These are phyloP conservation scores for Barbus barbus DNA, from an alignment of 2,113 vertebrate genomes.

Conservation along the genomic window DNA sequence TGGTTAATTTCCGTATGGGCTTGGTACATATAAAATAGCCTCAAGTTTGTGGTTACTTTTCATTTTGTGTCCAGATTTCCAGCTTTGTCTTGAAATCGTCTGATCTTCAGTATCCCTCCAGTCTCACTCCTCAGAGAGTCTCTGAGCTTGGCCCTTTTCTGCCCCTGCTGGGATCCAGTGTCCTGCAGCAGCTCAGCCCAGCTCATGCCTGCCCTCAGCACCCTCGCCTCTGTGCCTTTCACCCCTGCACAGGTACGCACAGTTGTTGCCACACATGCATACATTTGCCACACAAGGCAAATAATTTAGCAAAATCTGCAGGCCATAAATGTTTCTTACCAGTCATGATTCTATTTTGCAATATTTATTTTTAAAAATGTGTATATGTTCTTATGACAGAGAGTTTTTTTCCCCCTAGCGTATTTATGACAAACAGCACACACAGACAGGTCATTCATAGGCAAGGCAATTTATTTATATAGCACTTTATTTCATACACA, in stretches of 20 bases:
- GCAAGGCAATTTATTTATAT: not conserved
- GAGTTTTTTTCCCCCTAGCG: not conserved
- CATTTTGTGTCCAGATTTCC: conserved; percentile 64
- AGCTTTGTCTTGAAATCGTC: conserved; percentile 63
- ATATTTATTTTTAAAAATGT: not conserved
- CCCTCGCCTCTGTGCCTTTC: conserved; percentile 65
- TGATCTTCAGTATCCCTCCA: conserved; percentile 60
- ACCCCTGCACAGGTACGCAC: conserved; percentile 74
- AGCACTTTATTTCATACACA: not conserved
- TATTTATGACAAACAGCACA: not conserved
- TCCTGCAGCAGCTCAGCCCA: conserved; percentile 69
- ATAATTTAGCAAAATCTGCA: not conserved
- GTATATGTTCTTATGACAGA: not conserved
- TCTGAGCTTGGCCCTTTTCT: conserved; percentile 66
- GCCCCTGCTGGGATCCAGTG: conserved; percentile 70
- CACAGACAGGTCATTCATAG: not conserved
- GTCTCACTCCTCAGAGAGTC: conserved; percentile 62
- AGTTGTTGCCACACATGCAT: not conserved
- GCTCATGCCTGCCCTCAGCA: conserved; percentile 63
- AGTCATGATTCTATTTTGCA: not conserved
- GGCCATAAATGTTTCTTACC: not conserved
- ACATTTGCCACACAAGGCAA: not conserved
- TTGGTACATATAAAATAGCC: not conserved
- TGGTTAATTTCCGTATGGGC: too few relatives aligned
- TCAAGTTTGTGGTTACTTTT: not conserved